Percentiles rank a stretch among this genome's conserved stretches.
Conservation (phyloP, 2,797 vertebrate genomes). For the Pempheris klunzingeri region DNA sequence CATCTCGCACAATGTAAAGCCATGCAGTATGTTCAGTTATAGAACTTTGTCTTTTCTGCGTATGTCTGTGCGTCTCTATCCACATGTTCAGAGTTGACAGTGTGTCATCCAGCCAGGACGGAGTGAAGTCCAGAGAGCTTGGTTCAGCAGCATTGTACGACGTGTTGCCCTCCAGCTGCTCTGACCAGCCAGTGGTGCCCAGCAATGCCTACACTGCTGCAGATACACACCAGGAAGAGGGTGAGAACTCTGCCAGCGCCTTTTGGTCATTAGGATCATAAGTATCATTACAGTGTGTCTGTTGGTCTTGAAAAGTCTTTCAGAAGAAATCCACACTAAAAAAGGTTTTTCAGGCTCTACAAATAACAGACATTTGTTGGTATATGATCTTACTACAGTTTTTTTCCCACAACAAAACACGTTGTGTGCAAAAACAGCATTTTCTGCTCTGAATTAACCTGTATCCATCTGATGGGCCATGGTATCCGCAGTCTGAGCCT, state of each 20-base stretch:
- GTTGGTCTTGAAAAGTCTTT: neutral
- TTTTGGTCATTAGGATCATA: neutral
- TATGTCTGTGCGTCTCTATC: neutral
- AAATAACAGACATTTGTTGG: neutral
- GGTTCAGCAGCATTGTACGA: constrained; percentile 90
- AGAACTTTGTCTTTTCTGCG: neutral
- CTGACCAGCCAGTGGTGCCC: constrained; percentile 91
- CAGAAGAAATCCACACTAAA: neutral
- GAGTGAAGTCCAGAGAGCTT: constrained; percentile 94
- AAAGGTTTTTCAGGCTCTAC: neutral
- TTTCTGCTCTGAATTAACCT: neutral
- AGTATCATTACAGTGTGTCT: neutral
- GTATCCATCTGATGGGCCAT: too few species aligned
- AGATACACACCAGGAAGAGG: constrained; percentile 95
- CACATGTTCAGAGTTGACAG: constrained; percentile 90
- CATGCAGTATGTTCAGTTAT: neutral
- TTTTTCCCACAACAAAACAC: neutral
- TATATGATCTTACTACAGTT: too few species aligned
- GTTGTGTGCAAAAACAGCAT: neutral
- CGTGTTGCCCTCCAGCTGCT: constrained; percentile 89
- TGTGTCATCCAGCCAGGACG: constrained; percentile 94
- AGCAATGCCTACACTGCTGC: constrained; percentile 92
- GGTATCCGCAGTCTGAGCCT: too few species aligned
- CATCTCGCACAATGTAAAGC: neutral
- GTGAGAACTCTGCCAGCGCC: constrained; percentile 73